phyloP scores from a whole-genome alignment of 2,888 invertebrate genomes.

The Trypoxylon attenuatum region DNA sequence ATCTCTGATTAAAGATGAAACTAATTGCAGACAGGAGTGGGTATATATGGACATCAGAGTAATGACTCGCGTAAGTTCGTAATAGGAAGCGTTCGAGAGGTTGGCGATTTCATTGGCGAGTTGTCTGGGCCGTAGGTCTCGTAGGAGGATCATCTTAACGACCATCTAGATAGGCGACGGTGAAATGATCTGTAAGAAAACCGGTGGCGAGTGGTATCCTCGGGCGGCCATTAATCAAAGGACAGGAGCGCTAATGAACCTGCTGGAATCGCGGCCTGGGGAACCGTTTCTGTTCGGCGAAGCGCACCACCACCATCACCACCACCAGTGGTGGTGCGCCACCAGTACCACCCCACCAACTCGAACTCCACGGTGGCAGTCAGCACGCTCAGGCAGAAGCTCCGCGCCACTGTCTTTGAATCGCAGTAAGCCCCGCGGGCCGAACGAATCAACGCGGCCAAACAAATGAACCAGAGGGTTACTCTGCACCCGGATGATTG shows the following conservation, averaged over 20 bases:
- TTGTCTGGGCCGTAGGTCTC: conserved; percentile 30
- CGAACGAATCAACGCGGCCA: conserved; percentile 53
- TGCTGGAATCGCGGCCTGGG: conserved; percentile 56
- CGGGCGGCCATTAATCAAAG: conserved; percentile 69
- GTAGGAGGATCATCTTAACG: conserved; percentile 66
- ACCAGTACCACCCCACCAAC: conserved; percentile 1
- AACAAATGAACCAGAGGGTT: conserved; percentile 47
- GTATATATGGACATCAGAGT: too few species aligned
- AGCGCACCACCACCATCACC: conserved; percentile 10
- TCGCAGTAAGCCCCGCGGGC: conserved; percentile 50
- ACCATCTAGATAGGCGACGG: conserved; percentile 66
- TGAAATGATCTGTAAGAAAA: conserved; percentile 68
- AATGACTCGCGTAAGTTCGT: too few species aligned
- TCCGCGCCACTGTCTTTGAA: conserved; percentile 46
- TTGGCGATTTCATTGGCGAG: conserved; percentile 37
- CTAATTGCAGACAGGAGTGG: too few species aligned
- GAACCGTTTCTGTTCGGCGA: conserved; percentile 50
- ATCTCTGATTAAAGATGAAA: too few species aligned
- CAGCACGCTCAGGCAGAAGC: too few species aligned
- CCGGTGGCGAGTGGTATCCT: conserved; percentile 64
- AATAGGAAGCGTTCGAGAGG: neutral
- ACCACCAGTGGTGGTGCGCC: too few species aligned
- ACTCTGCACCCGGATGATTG: conserved; percentile 38
- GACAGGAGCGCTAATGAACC: conserved; percentile 71
- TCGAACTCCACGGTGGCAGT: neutral